A percentile compares a stretch with the other conserved stretches of the same genome.
Evolutionary conservation across 2,113 vertebrate genomes (phyloP).

Genomic region (Lamprotornis superbus): DNA sequence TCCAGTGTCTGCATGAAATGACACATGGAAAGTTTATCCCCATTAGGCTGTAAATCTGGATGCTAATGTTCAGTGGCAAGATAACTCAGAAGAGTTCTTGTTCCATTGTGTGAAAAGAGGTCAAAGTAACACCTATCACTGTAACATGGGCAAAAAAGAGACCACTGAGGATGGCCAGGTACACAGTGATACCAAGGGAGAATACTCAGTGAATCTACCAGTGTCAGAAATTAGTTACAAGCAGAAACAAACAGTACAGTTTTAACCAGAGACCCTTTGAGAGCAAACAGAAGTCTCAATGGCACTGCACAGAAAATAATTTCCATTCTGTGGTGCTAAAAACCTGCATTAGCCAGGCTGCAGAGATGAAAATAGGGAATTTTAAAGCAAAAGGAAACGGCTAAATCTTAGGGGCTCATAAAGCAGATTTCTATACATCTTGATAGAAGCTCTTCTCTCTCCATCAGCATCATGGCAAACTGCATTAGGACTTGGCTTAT

Average conservation of each 20-base stretch:
- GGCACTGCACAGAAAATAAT: background rate
- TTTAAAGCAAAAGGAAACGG: background rate
- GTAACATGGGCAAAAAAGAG: background rate
- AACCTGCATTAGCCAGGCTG: background rate
- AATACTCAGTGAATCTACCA: background rate
- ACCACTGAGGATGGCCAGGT: background rate
- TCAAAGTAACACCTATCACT: background rate
- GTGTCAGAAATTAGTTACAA: background rate
- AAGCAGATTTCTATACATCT: background rate
- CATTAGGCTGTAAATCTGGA: background rate
- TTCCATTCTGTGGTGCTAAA: background rate
- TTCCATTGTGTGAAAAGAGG: background rate
- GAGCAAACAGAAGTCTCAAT: background rate
- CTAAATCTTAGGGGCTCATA: background rate
- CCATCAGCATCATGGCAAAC: background rate
- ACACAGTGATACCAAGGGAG: background rate
- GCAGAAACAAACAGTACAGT: rapidly evolving
- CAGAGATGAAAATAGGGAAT: background rate
- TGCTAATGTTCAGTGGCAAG: background rate
- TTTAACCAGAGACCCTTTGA: background rate
- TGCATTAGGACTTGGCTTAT: background rate
- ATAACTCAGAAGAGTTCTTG: background rate
- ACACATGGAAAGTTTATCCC: background rate
- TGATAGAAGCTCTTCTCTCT: background rate
- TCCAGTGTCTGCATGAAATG: background rate